These are phyloP conservation scores for Nasonia oneida DNA, from an alignment of 2,888 invertebrate genomes.

Conservation along the genomic window DNA sequence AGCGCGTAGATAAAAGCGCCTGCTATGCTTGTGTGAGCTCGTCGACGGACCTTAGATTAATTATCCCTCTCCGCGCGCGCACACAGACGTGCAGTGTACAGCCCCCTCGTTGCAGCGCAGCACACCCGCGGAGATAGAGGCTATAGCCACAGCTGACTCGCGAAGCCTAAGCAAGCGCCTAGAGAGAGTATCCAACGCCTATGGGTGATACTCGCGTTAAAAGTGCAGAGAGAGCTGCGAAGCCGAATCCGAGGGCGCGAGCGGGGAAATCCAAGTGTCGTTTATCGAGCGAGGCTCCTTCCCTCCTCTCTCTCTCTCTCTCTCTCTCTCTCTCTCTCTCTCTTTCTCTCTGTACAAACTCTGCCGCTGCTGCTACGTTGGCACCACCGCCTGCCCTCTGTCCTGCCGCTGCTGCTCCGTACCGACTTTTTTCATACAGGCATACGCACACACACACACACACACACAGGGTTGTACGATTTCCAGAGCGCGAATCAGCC, in stretches of 20 bases:
- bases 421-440: neutral
- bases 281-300: constrained; percentile 64
- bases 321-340: too few relatives aligned
- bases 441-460: neutral
- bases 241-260: constrained; percentile 29
- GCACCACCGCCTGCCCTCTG: neutral
- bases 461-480: neutral
- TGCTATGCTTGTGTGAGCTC: neutral
- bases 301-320: constrained; percentile 31
- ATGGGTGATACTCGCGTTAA: neutral
- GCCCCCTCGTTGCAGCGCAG: neutral
- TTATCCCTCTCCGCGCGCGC: neutral
- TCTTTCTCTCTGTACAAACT: constrained; percentile 19
- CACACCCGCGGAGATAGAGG: neutral
- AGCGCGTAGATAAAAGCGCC: neutral
- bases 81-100: neutral
- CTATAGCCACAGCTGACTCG: neutral
- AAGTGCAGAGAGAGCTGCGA: neutral
- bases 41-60: neutral
- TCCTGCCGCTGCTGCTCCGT: neutral
- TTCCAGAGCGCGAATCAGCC: neutral
- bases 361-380: neutral
- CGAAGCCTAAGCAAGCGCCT: neutral
- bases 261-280: constrained; percentile 63
- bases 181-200: neutral